Base-by-base conservation (phyloP, 2,888 invertebrate genomes). In the Hypsopygia costalis region DNA sequence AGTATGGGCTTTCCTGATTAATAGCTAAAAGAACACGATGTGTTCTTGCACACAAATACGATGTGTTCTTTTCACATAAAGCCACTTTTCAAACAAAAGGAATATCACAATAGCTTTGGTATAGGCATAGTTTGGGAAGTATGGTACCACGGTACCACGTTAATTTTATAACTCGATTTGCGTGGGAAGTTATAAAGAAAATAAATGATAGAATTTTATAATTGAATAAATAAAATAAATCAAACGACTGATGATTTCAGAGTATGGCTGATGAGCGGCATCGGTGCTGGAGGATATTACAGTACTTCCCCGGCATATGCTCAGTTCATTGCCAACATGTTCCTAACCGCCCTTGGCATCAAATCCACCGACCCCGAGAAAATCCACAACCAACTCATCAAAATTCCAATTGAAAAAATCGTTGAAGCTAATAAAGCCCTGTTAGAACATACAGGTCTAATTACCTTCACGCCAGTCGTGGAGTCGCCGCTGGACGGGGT, bases 261-360 rank as follows among this genome's bases (percentile, higher is more conserved):
- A 32, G 40, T 46, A 4, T 59, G 63, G 36, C 3, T 58, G 35
- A 53, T 61, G 58, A 63, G 67, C 40, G 49, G 62, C 31, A 44
- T 48, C 7, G 54, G 47, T 6, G 41, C 52, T 8, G 54, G 56
- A 8, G 41, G 49, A 3, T 55, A 46, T 35, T 57, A 44, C 38
- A 52, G 47, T n/a, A 32, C 43, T 0, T 50, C 55, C 6, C 52
- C 59, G 3, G 25, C 11, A 1, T 52, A 41, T 20, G 41, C 53
- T 1, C 40, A 44, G 20, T 36, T 43, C 16, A 28, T 48, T 6
- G 42, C 51, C 8, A 33, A 35, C 7, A 11, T 41, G 3, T 50
- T 49, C 38, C 36, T 77, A 65, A 47, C 61, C 54, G 44, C 81
- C 79, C 52, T 91, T 86, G 89, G 48, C 40, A 11, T 55, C 44